phyloP scores from a whole-genome alignment of 1,140 invertebrate genomes.

The Drosophila quadrilineata region DNA sequence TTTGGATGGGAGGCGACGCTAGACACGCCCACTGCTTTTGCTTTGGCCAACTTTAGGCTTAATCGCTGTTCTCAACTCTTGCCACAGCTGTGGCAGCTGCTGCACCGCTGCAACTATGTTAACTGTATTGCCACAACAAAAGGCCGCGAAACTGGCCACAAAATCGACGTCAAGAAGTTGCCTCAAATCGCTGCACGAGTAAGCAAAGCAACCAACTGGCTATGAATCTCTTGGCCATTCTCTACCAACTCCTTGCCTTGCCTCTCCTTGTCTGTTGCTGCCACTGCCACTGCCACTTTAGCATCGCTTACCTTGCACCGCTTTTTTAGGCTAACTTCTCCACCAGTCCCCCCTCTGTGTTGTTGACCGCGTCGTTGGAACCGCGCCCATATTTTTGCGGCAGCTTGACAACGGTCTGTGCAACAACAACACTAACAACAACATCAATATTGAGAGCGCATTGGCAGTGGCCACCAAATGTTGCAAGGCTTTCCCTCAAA shows the following conservation, averaged over 20 bases:
- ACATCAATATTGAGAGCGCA: too few species aligned
- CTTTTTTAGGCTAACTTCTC: too few species aligned
- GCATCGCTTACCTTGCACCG: too few species aligned
- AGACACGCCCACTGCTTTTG: too few species aligned
- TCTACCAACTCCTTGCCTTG: neutral
- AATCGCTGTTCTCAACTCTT: constrained; percentile 7
- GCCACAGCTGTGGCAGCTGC: neutral
- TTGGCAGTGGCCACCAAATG: neutral
- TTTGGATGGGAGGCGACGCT: too few species aligned
- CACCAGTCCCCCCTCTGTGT: too few species aligned
- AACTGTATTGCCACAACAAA: constrained; percentile 69
- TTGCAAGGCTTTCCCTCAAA: constrained; percentile 22
- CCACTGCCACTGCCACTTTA: too few species aligned
- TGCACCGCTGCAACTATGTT: neutral
- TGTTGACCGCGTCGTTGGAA: too few species aligned
- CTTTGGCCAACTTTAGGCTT: constrained; percentile 37
- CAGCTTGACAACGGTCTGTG: constrained; percentile 47
- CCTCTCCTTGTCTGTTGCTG: neutral
- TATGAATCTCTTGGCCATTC: neutral
- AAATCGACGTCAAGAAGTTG: constrained; percentile 66
- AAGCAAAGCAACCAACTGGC: constrained; percentile 34
- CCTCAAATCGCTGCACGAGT: constrained; percentile 67
- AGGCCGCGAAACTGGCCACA: constrained; percentile 47
- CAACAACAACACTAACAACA: too few species aligned
- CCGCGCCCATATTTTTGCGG: constrained; percentile 38